Percentiles rank a stretch among this genome's conserved stretches.
phyloP scores from a whole-genome alignment of 2,888 invertebrate genomes.

The Odontothrips loti region DNA sequence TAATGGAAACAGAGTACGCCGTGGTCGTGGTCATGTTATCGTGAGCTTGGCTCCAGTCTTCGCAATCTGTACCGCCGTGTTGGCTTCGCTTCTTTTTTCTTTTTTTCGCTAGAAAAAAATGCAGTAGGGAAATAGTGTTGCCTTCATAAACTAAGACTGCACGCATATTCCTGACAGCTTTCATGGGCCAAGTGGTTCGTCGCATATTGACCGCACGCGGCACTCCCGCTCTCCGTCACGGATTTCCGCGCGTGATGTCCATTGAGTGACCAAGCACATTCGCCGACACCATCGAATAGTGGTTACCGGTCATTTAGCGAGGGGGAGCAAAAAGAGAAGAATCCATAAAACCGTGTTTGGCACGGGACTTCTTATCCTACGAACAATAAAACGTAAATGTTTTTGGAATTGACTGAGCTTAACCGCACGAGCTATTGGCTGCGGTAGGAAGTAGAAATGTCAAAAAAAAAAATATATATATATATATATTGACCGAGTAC shows the following conservation, averaged over 20 bases:
- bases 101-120: background rate
- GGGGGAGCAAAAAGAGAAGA: background rate
- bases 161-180: background rate
- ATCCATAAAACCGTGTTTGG: background rate
- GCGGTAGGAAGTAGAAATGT: too few species aligned
- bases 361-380: background rate
- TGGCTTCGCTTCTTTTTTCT: background rate
- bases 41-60: too few species aligned
- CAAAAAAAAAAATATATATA: too few species aligned
- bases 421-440: too few species aligned
- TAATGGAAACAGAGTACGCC: background rate
- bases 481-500: too few species aligned
- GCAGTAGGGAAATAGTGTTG: background rate
- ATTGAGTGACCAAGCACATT: constrained; percentile 8
- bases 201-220: background rate
- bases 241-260: background rate
- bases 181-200: background rate
- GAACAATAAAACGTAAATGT: background rate
- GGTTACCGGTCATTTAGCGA: background rate
- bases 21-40: too few species aligned
- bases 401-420: background rate
- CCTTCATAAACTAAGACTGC: background rate
- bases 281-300: background rate
- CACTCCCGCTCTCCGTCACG: background rate
- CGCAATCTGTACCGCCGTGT: too few species aligned